Evolutionary conservation across 2,888 invertebrate genomes (phyloP).

Genomic region (Tryphoninae sp.): DNA sequence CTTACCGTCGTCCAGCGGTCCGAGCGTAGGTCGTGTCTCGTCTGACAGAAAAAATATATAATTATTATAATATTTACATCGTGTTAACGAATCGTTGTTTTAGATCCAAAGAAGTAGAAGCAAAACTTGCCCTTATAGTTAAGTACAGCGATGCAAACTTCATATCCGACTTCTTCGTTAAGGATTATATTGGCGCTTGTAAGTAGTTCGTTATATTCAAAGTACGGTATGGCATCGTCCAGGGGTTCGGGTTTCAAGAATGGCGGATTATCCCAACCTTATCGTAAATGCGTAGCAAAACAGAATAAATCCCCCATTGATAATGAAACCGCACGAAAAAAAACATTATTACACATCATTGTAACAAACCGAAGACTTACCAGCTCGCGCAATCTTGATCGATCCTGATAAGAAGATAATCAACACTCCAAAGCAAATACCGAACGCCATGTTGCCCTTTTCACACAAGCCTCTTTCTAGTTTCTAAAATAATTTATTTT

Average conservation of each 20-base stretch:
- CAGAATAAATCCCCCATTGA: background rate
- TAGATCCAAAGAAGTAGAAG: background rate
- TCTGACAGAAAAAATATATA: conserved; percentile 44
- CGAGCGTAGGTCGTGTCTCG: conserved; percentile 46
- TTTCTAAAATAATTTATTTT: background rate
- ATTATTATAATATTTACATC: too few species aligned
- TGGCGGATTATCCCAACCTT: conserved; percentile 61
- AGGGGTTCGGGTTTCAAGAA: conserved; percentile 59
- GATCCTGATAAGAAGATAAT: conserved; percentile 42
- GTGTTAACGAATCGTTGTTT: background rate
- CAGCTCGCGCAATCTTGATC: conserved; percentile 34
- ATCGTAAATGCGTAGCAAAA: background rate
- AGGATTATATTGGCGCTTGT: conserved; percentile 77
- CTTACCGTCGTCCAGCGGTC: conserved; percentile 59
- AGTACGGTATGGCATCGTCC: conserved; percentile 43
- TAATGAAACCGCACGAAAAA: background rate
- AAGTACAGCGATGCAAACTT: conserved; percentile 81
- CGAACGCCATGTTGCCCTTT: conserved; percentile 25
- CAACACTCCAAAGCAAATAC: conserved; percentile 16
- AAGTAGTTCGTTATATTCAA: conserved; percentile 21
- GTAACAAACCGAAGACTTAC: conserved; percentile 45
- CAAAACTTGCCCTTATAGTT: conserved; percentile 81
- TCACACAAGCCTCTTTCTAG: background rate
- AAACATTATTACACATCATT: background rate
- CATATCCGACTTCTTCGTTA: conserved; percentile 82